phyloP scores from a whole-genome alignment of 2,888 invertebrate genomes.

The Geotrupes spiniger region DNA sequence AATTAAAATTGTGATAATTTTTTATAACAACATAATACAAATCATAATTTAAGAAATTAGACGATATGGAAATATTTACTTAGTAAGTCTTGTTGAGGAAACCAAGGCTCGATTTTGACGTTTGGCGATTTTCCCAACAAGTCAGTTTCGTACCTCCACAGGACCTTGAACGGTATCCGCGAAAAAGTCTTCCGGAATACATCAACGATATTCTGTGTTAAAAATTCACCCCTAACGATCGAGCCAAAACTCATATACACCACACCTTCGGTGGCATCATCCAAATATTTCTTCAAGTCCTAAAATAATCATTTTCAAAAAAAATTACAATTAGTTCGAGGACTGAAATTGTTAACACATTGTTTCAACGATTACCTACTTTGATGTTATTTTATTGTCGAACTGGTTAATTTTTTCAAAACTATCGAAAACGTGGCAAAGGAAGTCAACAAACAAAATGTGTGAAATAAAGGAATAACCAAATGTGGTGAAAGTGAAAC shows the following conservation, averaged over 20 bases:
- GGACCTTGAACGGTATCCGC: slow-evolving; percentile 35
- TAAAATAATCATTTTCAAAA: slow-evolving; percentile 19
- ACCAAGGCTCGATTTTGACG: slow-evolving; percentile 22
- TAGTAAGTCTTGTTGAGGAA: slow-evolving; percentile 11
- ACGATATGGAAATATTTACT: slow-evolving; percentile 1
- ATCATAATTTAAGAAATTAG: not conserved
- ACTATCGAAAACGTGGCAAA: no score
- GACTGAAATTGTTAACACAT: not conserved
- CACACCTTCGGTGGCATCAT: slow-evolving; percentile 34
- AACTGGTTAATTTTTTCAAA: not conserved
- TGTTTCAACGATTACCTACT: not conserved
- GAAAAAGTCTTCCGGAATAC: slow-evolving; percentile 35
- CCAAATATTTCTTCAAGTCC: slow-evolving; percentile 37
- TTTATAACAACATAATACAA: not conserved
- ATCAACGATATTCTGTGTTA: slow-evolving; percentile 30
- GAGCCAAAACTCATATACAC: slow-evolving; percentile 43
- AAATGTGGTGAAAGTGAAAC: no score
- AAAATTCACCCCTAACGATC: slow-evolving; percentile 32
- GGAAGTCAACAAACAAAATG: no score
- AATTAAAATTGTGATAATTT: no score
- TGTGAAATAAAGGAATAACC: no score
- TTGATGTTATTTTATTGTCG: not conserved
- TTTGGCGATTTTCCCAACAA: slow-evolving; percentile 21
- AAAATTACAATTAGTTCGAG: not conserved
- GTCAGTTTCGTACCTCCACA: slow-evolving; percentile 42